Evolutionary conservation across 2,113 vertebrate genomes (phyloP), one percentile per base, ranked within the genome.

Genomic region (Grallaria varia): DNA sequence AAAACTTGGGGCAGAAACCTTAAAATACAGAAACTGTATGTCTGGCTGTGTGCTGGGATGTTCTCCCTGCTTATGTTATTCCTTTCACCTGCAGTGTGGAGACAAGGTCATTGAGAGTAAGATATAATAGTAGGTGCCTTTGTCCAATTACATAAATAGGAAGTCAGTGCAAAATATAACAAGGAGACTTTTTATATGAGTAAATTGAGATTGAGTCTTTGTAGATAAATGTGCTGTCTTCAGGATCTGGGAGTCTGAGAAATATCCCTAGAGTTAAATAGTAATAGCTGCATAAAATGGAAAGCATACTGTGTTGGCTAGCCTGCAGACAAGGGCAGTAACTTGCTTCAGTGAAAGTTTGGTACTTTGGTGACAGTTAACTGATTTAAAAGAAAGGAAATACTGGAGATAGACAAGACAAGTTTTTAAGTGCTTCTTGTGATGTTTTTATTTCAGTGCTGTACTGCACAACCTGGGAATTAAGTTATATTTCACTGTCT

Each of bases 21-120:
- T 50, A 82, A 97, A 95, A 84, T 84, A 63, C 50, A 64, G 60
- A 35, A 89, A 55, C n/a, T 82, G 58, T 66, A 22, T 4, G 18
- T 20, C 11, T 86, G 28, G 6, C n/a, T 14, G 0, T 30, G 19
- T 79, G 37, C 18, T 86, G 42, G 27, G 52, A 56, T 52, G 5
- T 62, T 90, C 35, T 85, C 42, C 25, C 6, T 62, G 4, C 6
- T 53, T 75, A 2, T 42, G 40, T 44, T 33, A 55, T 14, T 83
- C 25, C 19, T 14, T 62, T 69, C n/a, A 77, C 0, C 37, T 59
- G 37, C 33, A 59, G 12, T 7, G 8, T 86, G 60, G 24, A 47
- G 27, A n/a, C 1, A 3, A 40, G 14, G n/a, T 72, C 37, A 30
- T 15, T 50, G 39, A 56, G 22, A 76, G 8, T 14, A 59, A 40